These are phyloP conservation scores for Globia sparganii DNA, from an alignment of 2,888 invertebrate genomes.

Conservation along the genomic window DNA sequence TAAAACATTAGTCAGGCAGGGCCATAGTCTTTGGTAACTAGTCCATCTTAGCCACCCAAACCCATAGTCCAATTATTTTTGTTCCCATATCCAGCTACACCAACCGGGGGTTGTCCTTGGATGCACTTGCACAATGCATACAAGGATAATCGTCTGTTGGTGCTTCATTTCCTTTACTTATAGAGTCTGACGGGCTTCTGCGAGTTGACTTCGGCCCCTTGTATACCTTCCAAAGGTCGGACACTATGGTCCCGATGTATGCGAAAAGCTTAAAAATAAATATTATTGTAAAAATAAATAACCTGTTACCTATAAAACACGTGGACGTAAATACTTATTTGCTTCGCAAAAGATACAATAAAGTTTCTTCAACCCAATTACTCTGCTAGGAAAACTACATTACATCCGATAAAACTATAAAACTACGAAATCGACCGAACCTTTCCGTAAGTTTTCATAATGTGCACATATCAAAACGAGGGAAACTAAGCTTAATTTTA, in stretches of 20 bases:
- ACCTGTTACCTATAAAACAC: neutral
- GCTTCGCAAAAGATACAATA: neutral
- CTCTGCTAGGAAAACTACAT: neutral
- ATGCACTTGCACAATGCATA: neutral
- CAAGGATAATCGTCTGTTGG: neutral
- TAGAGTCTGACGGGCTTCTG: neutral
- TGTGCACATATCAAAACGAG: too few species aligned
- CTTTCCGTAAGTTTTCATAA: too few species aligned
- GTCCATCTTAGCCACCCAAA: neutral
- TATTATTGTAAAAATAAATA: neutral
- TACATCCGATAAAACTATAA: slow-evolving; percentile 16
- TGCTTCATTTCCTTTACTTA: neutral
- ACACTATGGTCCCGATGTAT: neutral
- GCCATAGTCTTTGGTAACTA: neutral
- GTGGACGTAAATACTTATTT: neutral
- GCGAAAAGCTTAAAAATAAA: neutral
- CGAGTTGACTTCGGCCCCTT: neutral
- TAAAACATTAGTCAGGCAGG: neutral
- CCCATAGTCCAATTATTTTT: neutral
- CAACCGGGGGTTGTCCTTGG: neutral
- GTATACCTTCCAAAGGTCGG: neutral
- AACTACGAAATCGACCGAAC: slow-evolving; percentile 9
- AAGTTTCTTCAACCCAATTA: slow-evolving; percentile 4
- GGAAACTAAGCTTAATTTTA: too few species aligned
- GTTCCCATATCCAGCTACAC: neutral